These are phyloP conservation scores for Psylliodes chrysocephalus DNA, from an alignment of 2,888 invertebrate genomes.

Conservation along the genomic window DNA sequence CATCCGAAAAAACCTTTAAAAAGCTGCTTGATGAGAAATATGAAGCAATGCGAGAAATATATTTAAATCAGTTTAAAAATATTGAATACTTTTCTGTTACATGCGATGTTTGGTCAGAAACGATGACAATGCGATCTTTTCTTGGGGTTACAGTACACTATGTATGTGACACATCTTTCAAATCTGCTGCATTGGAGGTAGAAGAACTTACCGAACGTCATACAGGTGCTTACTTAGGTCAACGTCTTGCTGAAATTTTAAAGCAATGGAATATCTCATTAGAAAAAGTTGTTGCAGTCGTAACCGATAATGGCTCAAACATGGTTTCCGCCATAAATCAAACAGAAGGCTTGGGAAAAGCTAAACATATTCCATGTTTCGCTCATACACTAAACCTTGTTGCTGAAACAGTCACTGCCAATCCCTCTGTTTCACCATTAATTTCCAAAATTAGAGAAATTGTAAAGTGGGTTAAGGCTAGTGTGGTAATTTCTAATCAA, in stretches of 20 bases:
- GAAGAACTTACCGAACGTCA: conserved; percentile 5
- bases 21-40: conserved; percentile 6
- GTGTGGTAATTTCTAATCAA: not conserved
- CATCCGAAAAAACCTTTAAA: conserved; percentile 1
- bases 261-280: not conserved
- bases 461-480: conserved; percentile 11
- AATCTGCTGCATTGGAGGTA: not conserved
- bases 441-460: conserved; percentile 5
- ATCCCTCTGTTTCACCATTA: not conserved
- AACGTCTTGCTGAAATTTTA: not conserved
- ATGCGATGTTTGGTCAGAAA: conserved; percentile 1
- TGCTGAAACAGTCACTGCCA: not conserved
- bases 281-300: conserved; percentile 11
- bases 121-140: conserved; percentile 13
- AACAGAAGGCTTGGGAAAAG: conserved; percentile 13
- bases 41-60: conserved; percentile 5
- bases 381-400: conserved; percentile 10
- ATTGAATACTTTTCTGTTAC: conserved; percentile 6
- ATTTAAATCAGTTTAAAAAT: not conserved
- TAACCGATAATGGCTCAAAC: conserved; percentile 11
- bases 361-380: conserved; percentile 21
- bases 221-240: conserved; percentile 5
- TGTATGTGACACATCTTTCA: conserved; percentile 1
- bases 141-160: conserved; percentile 15
- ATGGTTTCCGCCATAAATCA: conserved; percentile 12